A percentile compares a stretch with the other conserved stretches of the same genome.
Evolutionary conservation across 2,888 invertebrate genomes (phyloP).

Genomic region (Hoplodrina blanda): DNA sequence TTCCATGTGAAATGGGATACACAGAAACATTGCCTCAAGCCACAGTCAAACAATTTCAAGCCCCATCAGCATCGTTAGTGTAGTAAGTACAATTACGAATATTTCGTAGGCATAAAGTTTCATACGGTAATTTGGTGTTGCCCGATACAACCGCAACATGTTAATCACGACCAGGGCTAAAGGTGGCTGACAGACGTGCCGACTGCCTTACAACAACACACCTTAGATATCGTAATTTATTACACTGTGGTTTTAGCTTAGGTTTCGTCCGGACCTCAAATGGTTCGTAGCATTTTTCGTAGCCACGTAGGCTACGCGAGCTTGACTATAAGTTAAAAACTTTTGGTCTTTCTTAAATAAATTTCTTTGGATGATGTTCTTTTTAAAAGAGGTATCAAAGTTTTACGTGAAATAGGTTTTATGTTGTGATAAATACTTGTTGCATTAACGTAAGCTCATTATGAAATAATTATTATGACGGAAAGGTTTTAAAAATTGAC

Average conservation of each 20-base stretch:
- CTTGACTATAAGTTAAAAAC: background rate
- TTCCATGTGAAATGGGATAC: background rate
- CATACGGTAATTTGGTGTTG: slow-evolving; percentile 52
- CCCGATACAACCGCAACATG: slow-evolving; percentile 60
- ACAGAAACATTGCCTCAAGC: slow-evolving; percentile 30
- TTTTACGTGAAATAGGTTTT: too few species aligned
- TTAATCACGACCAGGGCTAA: slow-evolving; percentile 71
- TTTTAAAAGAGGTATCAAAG: too few species aligned
- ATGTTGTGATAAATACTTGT: too few species aligned
- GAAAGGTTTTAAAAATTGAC: too few species aligned
- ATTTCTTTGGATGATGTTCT: background rate
- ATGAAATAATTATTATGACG: too few species aligned
- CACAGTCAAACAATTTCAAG: slow-evolving; percentile 26
- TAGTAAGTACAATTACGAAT: slow-evolving; percentile 41
- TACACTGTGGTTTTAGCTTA: slow-evolving; percentile 20
- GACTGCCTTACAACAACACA: slow-evolving; percentile 55
- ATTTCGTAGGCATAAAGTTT: slow-evolving; percentile 49
- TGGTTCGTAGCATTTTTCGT: slow-evolving; percentile 4
- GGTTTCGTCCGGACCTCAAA: background rate
- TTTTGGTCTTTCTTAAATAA: background rate
- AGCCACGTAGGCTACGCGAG: slow-evolving; percentile 9
- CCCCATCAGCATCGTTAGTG: slow-evolving; percentile 31
- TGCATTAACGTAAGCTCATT: too few species aligned
- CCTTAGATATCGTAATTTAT: slow-evolving; percentile 59
- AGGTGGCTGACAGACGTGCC: slow-evolving; percentile 69